Evolutionary conservation across 37 sponge, comb jelly and placozoan species (phyloP), one percentile per base, ranked within the genome.

Genomic region (Chondrilla cf. caribensis): DNA sequence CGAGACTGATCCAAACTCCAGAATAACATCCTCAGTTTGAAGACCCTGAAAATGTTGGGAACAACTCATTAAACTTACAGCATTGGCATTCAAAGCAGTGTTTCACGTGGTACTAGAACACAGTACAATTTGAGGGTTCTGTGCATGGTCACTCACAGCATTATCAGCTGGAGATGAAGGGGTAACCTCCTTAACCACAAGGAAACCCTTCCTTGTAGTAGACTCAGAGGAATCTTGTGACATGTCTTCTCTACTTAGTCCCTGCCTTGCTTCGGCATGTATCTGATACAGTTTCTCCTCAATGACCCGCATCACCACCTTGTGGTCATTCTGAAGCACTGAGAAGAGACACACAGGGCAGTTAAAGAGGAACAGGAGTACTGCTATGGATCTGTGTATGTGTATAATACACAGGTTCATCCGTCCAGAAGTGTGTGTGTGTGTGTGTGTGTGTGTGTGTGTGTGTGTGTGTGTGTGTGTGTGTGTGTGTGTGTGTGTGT

Each of bases 261-360:
- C 60, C 38, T 70, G 62, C 57, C 86, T 84, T 8, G 91, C 90
- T 33, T 90, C 94, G 7, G 91, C 89, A 58, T 96, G 97, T 22
- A 96, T 60, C 55, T 73, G 54, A 58, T 96, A 86, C 3, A 93
- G 76, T 47, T 85, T 86, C 82, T 81, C 54, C 58, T 96, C 97
- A 3, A 96, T 77, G 59, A 70, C 70, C 43, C 79, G 24, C 97
- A 96, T 93, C 29, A 89, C 38, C 29, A 78, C 33, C 78, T 96
- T 96, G 81, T 96, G 94, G 85, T 96, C 97, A 68, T 96, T 96
- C 59, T 59, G 77, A 6, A 96, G 84, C 33, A 89, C 95, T 94
- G 51, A 1, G 47, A 8, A 60, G 24, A 9, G 22, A 80, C 19
- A n/a, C n/a, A n/a, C n/a, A n/a, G 31, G n/a, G n/a, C n/a, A n/a